phyloP scores from a whole-genome alignment of 2,888 invertebrate species.

The Ceriagrion tenellum region DNA sequence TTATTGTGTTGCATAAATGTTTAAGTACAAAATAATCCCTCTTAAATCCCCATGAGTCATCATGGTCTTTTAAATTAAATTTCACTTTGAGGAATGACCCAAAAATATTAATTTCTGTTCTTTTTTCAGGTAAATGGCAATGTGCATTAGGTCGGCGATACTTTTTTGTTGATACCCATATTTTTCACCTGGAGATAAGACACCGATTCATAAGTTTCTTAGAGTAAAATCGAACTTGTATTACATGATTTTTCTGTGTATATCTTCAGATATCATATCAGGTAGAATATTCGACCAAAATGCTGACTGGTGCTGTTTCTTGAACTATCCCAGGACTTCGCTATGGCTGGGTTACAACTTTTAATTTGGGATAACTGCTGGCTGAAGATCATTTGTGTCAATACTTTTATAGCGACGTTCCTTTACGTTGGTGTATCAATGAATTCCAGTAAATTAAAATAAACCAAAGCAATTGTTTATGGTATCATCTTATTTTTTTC shows the following conservation, averaged over 20 bases:
- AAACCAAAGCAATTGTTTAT: neutral
- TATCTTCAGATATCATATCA: neutral
- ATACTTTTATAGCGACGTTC: neutral
- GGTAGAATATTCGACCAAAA: conserved; percentile 5
- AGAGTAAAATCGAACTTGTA: neutral
- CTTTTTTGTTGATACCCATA: neutral
- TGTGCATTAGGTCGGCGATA: neutral
- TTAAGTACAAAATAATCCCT: neutral
- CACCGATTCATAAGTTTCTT: neutral
- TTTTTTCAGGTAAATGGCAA: conserved; percentile 13
- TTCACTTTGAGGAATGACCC: neutral
- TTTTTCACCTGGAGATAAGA: neutral
- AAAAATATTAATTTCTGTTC: neutral
- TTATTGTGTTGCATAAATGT: neutral
- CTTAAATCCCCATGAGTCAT: neutral
- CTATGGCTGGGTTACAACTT: neutral
- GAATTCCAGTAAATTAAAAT: conserved; percentile 36
- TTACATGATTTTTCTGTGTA: neutral
- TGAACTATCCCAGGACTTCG: neutral
- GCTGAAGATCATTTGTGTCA: neutral
- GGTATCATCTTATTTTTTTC: neutral
- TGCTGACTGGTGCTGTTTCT: neutral
- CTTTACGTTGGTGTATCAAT: conserved; percentile 31
- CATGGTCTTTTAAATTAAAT: neutral
- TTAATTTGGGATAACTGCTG: neutral